Conservation (phyloP, 2,113 vertebrate genomes). For the Fulmarus glacialis region DNA sequence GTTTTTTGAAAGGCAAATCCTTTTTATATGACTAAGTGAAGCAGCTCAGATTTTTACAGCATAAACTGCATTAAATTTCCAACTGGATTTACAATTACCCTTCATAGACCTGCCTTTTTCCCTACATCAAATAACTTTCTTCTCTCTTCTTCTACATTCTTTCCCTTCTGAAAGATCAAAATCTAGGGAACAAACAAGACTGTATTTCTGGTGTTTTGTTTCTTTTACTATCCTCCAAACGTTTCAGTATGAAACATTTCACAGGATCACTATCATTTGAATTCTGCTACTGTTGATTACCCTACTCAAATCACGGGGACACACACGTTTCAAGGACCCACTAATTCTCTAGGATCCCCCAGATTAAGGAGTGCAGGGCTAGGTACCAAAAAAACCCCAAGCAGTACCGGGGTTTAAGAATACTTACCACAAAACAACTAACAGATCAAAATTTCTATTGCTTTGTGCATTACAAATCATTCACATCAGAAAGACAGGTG, state of each 20-base stretch:
- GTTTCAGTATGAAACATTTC: neutral
- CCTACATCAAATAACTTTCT: neutral
- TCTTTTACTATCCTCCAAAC: neutral
- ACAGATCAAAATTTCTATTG: neutral
- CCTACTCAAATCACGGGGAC: neutral
- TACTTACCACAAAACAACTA: neutral
- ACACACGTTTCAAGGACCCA: neutral
- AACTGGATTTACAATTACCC: neutral
- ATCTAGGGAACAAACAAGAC: neutral
- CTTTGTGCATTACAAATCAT: neutral
- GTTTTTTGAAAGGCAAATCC: neutral
- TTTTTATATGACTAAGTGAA: neutral
- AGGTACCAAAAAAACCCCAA: neutral
- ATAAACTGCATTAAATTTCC: neutral
- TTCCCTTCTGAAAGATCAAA: neutral
- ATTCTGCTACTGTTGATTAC: neutral
- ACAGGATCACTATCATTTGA: neutral
- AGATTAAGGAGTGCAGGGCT: neutral
- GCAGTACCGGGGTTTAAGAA: neutral
- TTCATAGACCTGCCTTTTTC: neutral
- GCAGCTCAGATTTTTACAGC: neutral
- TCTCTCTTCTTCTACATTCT: neutral
- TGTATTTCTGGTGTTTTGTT: neutral
- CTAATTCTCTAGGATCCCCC: neutral
- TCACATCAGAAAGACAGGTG: neutral